These are phyloP conservation scores for Empidonax traillii DNA, from an alignment of 2,113 vertebrate genomes.

Conservation along the genomic window DNA sequence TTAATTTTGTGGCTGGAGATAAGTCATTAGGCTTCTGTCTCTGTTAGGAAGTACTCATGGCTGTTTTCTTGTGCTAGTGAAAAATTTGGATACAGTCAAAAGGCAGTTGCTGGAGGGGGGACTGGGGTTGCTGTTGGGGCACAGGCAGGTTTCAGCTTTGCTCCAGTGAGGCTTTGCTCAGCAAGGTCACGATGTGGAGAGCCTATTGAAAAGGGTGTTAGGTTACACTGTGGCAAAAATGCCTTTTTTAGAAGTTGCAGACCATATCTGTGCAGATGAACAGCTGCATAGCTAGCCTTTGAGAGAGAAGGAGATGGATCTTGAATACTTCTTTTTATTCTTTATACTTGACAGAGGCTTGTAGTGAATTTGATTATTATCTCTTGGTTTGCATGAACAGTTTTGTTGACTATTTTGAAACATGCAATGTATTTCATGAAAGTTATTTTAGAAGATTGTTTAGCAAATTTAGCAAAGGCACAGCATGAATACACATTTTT, in stretches of 20 bases:
- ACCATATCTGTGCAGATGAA: neutral
- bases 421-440: neutral
- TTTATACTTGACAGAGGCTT: neutral
- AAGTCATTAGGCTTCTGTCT: neutral
- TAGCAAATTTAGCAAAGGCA: neutral
- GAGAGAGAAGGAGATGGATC: neutral
- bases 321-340: neutral
- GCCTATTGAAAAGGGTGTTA: neutral
- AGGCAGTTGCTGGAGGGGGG: neutral
- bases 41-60: neutral
- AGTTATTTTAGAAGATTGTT: neutral
- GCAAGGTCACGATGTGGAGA: rapidly evolving
- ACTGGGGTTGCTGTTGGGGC: neutral
- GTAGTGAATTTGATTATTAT: neutral
- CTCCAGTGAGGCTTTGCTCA: neutral
- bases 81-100: neutral
- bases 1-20: neutral
- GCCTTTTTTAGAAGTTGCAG: constrained; percentile 42
- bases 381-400: neutral
- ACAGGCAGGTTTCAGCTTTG: neutral
- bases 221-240: constrained; percentile 23
- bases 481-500: neutral
- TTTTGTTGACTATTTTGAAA: neutral
- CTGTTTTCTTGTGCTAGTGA: neutral
- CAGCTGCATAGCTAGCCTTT: neutral